phyloP scores from a whole-genome alignment of 2,113 vertebrate genomes.

The Ptychochromis oligacanthus region DNA sequence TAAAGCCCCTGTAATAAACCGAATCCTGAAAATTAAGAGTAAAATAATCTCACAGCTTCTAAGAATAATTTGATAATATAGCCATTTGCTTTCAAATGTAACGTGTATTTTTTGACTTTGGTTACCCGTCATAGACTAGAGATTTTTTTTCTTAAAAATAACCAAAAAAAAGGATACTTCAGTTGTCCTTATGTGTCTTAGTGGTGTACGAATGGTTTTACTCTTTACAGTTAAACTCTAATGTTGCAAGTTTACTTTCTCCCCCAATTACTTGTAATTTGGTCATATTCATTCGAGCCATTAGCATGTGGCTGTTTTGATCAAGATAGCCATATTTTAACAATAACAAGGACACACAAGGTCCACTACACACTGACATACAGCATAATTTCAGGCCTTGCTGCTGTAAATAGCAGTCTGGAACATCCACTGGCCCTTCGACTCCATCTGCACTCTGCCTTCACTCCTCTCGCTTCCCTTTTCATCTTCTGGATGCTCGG shows the following conservation, averaged over 20 bases:
- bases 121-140: not conserved
- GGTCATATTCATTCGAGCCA: not conserved
- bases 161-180: fast-evolving
- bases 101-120: not conserved
- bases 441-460: slow-evolving; percentile 17
- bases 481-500: slow-evolving; percentile 34
- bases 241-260: not conserved
- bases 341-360: not conserved
- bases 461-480: not conserved
- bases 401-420: slow-evolving; percentile 1
- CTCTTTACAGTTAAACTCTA: not conserved
- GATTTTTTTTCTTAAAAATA: not conserved
- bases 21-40: fast-evolving
- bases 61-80: not conserved
- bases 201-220: not conserved
- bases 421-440: slow-evolving; percentile 24
- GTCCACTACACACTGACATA: not conserved
- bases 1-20: not conserved
- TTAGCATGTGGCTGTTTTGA: not conserved
- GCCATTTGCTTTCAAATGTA: too few species aligned
- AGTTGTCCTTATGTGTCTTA: not conserved
- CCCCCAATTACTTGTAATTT: not conserved
- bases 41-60: fast-evolving
- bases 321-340: slow-evolving; percentile 10
- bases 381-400: not conserved